Percentiles rank a stretch among this genome's conserved stretches.
phyloP scores from a whole-genome alignment of 2,797 vertebrate genomes.

The Malacoctenus gilli region DNA sequence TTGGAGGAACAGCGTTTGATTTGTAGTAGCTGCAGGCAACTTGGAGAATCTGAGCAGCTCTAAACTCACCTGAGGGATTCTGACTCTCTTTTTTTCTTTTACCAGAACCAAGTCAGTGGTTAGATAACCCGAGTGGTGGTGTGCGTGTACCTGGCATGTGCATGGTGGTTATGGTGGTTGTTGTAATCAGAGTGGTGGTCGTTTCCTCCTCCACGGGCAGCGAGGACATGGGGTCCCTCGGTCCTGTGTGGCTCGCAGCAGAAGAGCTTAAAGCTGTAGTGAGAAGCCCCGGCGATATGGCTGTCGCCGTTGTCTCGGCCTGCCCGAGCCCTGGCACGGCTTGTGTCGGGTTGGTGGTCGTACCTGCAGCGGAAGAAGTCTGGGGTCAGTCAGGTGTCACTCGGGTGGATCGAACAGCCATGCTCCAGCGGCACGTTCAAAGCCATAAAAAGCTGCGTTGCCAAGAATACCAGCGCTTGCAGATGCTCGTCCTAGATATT shows the following conservation, averaged over 20 bases:
- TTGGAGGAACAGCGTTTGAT: background rate
- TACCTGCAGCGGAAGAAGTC: constrained; percentile 68
- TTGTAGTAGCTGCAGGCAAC: background rate
- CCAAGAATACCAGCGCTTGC: constrained; percentile 72
- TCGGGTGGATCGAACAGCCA: background rate
- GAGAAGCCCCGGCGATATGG: constrained; percentile 81
- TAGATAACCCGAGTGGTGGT: background rate
- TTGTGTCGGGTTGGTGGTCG: constrained; percentile 84
- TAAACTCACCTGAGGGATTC: background rate
- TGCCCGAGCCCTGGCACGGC: constrained; percentile 76
- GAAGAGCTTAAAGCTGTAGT: constrained; percentile 80
- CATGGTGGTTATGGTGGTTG: constrained; percentile 92
- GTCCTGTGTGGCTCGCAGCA: constrained; percentile 63
- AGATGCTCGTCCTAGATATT: constrained; percentile 76
- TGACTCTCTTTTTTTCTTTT: background rate
- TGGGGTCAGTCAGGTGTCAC: constrained; percentile 8
- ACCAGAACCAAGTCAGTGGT: too few relatives aligned
- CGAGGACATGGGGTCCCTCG: constrained; percentile 73
- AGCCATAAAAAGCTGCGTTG: background rate
- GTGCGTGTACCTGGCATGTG: constrained; percentile 86
- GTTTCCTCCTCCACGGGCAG: constrained; percentile 88
- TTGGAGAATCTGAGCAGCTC: background rate
- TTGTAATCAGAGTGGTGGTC: constrained; percentile 92
- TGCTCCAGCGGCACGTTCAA: background rate
- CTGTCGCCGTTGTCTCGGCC: constrained; percentile 68